phyloP scores from a whole-genome alignment of 2,113 vertebrate species.

The Elephas maximus region DNA sequence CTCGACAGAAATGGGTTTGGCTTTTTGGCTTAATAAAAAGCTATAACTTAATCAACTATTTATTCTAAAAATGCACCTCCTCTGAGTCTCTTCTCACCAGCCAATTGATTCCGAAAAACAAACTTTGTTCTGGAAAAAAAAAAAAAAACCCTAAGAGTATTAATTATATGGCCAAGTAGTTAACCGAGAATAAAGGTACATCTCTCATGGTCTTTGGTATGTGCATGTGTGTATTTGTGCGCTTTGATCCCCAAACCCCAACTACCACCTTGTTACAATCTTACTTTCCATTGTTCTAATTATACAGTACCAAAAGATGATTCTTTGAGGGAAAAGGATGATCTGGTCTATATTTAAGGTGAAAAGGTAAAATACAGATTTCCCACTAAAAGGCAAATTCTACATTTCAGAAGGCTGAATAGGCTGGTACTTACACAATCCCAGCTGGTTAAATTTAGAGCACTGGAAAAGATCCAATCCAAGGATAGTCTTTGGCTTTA shows the following conservation, averaged over 20 bases:
- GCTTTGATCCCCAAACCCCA: background rate
- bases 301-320: background rate
- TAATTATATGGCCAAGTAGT: background rate
- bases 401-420: slow-evolving; percentile 68
- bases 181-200: background rate
- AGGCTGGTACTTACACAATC: slow-evolving; percentile 61
- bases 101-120: background rate
- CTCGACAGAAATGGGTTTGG: no score
- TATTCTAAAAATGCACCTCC: background rate
- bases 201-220: background rate
- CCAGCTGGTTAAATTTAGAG: slow-evolving; percentile 78
- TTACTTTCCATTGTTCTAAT: slow-evolving; percentile 36
- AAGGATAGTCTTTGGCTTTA: slow-evolving; percentile 73
- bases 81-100: slow-evolving; percentile 1
- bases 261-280: background rate
- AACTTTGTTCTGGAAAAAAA: background rate
- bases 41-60: background rate
- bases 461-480: slow-evolving; percentile 67
- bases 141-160: background rate
- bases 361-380: slow-evolving; percentile 67
- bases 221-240: background rate
- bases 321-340: slow-evolving; percentile 3
- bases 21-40: background rate
- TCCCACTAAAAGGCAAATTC: slow-evolving; percentile 70
- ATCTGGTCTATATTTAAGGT: slow-evolving; percentile 10